Base-by-base conservation (phyloP, 2,888 invertebrate species). In the Nipponacmea schrenckii region DNA sequence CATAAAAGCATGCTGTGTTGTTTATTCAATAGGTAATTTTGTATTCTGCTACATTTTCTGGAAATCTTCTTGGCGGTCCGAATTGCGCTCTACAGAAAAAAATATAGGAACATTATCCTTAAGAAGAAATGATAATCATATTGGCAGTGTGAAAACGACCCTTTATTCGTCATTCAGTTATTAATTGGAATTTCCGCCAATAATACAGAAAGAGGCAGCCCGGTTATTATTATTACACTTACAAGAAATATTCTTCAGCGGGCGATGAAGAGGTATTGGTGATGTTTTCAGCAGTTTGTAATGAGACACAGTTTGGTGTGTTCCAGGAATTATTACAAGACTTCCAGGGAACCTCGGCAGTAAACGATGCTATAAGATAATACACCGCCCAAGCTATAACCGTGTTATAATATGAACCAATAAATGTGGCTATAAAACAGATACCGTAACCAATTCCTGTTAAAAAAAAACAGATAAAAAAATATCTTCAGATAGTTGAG, bases 391-490 rank as follows among this genome's bases (percentile, higher is more conserved):
- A 97, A 66, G 96, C 96, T 85, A 97, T 97, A 88, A 97, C 95
- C 46, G 97, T 97, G 91, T 97, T 97, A 91, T 97, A 97, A 90
- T 96, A 97, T 94, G 97, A 96, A 73, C 85, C 87, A 24, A 88
- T 86, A 72, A 85, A 86, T 24, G 84, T 84, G 39, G 98, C 97
- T 84, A 98, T 98, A 27, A 89, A 67, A 69, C 96, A 96, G 87
- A 97, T 97, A 17, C 96, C 96, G 90, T 96, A 96, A 69, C 97
- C 97, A 67, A 97, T 93, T 79, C 97, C 97, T 96, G 90, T n/a
- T n/a, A n/a, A n/a, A n/a, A 89, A 88, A 15, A 69, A 10, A 50
- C 39, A 17, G 3, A 48, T 27, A 50, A n/a, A 14, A n/a, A 62
- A 24, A 62, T 24, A 62, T 7, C 62, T 62, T 39, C 39, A 39